Base-by-base conservation (phyloP, 2,113 vertebrate species). In the Phocoena phocoena region DNA sequence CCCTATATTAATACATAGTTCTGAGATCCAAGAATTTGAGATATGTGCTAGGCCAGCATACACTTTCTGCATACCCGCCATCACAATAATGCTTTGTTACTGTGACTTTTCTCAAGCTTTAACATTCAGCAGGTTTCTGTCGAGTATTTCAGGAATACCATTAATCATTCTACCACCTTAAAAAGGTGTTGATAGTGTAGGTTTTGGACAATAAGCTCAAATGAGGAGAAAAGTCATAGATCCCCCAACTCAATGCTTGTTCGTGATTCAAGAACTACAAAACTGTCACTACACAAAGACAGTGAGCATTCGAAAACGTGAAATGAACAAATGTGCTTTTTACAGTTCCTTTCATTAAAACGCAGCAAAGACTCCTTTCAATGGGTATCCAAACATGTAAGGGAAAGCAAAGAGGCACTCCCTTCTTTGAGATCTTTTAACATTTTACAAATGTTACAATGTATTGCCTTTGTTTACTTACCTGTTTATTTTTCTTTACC, bases 201-300 rank as follows among this genome's bases (percentile, higher is more conserved):
- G 11, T 12, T 92, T 55, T 70, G 68, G 31, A 84, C 73, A 96
- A 62, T 41, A 92, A 92, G 65, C 65, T 95, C 92, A 83, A 87
- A 67, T 50, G 60, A 95, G 14, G 90, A 92, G 74, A 86, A 92
- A 92, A 88, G 33, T 31, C 86, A 85, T n/a, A 87, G 82, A 95
- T 38, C 36, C 76, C 58, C 36, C 90, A 71, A 95, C 23, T 62
- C n/a, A 5, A 38, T 20, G 38, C 28, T 96, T 77, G 21, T 62
- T 96, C 88, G 77, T 81, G 67, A 95, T 83, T 97, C 65, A 77
- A 93, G 73, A 94, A 65, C 74, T 89, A 92, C 84, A 96, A 89
- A 82, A 53, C 58, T 65, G 68, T 76, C 87, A 62, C 71, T 77
- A 55, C 26, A 71, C 63, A 93, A 91, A 1, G n/a, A 95, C 0